Conservation (phyloP, 35 echinoderm and acorn worm genomes). For the Apostichopus californicus region DNA sequence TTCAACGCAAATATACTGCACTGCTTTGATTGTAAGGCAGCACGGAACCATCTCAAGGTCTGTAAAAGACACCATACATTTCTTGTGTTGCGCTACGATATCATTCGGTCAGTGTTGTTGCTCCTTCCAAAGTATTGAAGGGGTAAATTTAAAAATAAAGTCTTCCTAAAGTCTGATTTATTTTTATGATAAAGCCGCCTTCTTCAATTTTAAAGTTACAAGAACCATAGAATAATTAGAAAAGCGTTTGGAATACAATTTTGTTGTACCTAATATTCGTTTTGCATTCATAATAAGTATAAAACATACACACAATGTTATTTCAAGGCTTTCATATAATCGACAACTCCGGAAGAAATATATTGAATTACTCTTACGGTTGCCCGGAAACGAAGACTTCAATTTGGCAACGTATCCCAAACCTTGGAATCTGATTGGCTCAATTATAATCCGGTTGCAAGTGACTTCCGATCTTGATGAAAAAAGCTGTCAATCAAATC, state of each 20-base stretch:
- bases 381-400: conserved; percentile 62
- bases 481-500: conserved; percentile 60
- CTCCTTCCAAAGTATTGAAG: neutral
- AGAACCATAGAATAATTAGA: neutral
- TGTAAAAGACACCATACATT: conserved; percentile 4
- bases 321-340: conserved; percentile 5
- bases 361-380: conserved; percentile 63
- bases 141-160: neutral
- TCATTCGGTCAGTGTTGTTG: neutral
- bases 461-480: conserved; percentile 62
- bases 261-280: too few species aligned
- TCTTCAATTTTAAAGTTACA: neutral
- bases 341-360: conserved; percentile 64
- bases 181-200: too few species aligned
- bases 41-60: neutral
- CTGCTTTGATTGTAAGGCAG: too few species aligned
- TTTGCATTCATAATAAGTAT: neutral
- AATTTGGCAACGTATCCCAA: conserved; percentile 57
- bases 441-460: conserved; percentile 64
- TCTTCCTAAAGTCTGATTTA: too few species aligned
- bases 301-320: neutral
- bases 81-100: neutral
- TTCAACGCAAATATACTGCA: too few species aligned
- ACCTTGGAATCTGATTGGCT: conserved; percentile 55
- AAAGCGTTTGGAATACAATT: too few species aligned